Base-by-base conservation (phyloP, 2,113 vertebrate genomes). In the Ictalurus punctatus region DNA sequence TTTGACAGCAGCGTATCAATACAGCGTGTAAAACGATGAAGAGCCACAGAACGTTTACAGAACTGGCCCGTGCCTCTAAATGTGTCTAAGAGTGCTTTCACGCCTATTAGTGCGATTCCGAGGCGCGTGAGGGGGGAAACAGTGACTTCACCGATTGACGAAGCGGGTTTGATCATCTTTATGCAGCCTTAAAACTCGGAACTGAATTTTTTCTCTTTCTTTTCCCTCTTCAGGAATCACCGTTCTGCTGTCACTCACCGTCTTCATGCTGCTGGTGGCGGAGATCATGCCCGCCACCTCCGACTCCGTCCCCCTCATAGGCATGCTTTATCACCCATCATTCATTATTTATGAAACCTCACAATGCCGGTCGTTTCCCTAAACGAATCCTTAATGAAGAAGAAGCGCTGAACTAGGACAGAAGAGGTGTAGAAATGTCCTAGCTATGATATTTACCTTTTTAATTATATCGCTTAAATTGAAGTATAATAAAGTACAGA, bases 211-310 rank as follows among this genome's bases (percentile, higher is more conserved):
- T 61, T 84, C 6, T 48, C 6, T 17, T 79, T 21, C 5, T 67
- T 74, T 61, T 85, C 23, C 71, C 23, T 48, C n/a, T 21, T 56
- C 87, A 98, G 97, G 97, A 85, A 97, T 98, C 90, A 97, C 97
- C 1, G 97, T 98, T 61, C 95, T 98, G 86, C 94, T 98, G 92
- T 98, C 97, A n/a, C 93, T 98, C 80, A 98, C 97, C 0, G 97
- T 98, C 67, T 98, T 98, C 93, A 98, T 98, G 97, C 93, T 98
- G 83, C 95, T 98, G 86, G 97, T 98, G 58, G 97, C 97, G 74
- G 97, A 98, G 93, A 98, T 98, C 92, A 98, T 98, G 97, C 97
- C 97, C 34, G 97, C 97, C 86, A 98, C 97, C 52, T 98, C 97
- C 65, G 97, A 98, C 94, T 98, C 97, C 0, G 97, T 98, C 86